These are phyloP conservation scores for Babyrousa celebensis DNA, from an alignment of 2,797 vertebrate species.

Conservation along the genomic window DNA sequence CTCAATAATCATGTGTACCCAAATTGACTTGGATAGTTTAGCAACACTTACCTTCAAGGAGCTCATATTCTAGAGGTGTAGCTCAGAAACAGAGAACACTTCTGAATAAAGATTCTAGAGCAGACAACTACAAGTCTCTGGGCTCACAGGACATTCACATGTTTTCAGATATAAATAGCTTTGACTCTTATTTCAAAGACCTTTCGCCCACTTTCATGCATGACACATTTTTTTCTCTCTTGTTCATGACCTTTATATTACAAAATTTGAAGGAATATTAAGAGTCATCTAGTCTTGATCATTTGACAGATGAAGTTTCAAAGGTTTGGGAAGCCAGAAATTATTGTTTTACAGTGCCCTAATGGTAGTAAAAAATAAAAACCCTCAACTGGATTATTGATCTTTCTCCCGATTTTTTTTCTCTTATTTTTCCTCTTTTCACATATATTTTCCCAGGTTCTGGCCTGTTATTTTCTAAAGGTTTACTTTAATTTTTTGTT, in stretches of 20 bases:
- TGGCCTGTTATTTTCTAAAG: background rate
- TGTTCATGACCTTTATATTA: background rate
- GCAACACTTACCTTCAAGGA: background rate
- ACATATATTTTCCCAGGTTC: background rate
- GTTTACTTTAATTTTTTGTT: background rate
- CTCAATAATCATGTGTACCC: background rate
- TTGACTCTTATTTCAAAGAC: background rate
- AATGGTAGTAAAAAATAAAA: background rate
- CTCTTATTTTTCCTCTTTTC: background rate
- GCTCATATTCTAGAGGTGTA: background rate
- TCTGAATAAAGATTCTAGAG: background rate
- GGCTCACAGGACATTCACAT: background rate
- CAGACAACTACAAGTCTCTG: background rate
- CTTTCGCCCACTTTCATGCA: conserved; percentile 22
- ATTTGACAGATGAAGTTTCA: background rate
- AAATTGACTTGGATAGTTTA: background rate
- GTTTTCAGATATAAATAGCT: conserved; percentile 26
- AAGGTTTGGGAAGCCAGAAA: background rate
- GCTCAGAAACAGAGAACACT: background rate
- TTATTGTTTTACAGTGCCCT: background rate
- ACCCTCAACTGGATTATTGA: background rate
- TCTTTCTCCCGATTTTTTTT: background rate
- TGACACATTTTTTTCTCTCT: background rate
- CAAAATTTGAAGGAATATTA: conserved; percentile 39
- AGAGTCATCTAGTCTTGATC: background rate